Conservation (phyloP, 2,888 invertebrate genomes). For the Microdon myrmicae region DNA sequence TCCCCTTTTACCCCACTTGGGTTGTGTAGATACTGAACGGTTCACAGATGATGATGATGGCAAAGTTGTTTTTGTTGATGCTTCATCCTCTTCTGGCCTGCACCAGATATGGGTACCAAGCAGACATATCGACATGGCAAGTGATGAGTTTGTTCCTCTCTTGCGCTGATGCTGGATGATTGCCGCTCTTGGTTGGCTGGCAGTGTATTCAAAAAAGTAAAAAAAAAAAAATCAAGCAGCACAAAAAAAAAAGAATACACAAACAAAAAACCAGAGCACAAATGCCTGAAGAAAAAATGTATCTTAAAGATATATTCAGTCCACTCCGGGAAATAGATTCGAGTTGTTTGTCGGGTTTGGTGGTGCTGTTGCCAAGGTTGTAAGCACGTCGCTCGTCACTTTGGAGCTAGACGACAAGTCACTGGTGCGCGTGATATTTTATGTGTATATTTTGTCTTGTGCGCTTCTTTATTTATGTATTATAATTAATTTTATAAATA, state of each 20-base stretch:
- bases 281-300: slow-evolving; percentile 36
- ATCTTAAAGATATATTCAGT: slow-evolving; percentile 45
- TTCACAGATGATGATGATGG: slow-evolving; percentile 15
- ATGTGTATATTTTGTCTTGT: slow-evolving; percentile 1
- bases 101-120: slow-evolving; percentile 19
- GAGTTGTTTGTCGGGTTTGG: slow-evolving; percentile 46
- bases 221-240: no score
- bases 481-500: not conserved
- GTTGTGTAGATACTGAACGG: slow-evolving; percentile 11
- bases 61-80: slow-evolving; percentile 20
- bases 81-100: slow-evolving; percentile 42
- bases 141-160: slow-evolving; percentile 42
- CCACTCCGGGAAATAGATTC: slow-evolving; percentile 43
- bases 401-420: slow-evolving; percentile 26
- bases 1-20: slow-evolving; percentile 19
- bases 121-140: slow-evolving; percentile 41
- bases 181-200: slow-evolving; percentile 23
- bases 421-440: slow-evolving; percentile 17
- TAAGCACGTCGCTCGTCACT: slow-evolving; percentile 19
- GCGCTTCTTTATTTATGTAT: slow-evolving; percentile 2
- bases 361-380: slow-evolving; percentile 28
- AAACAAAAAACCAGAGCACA: no score
- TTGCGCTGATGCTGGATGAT: slow-evolving; percentile 21
- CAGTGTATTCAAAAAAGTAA: no score
- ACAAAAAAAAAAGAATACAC: no score